Evolutionary conservation across 2,113 vertebrate species (phyloP), one percentile per base, ranked within the genome.

Genomic region (Archocentrus centrarchus): DNA sequence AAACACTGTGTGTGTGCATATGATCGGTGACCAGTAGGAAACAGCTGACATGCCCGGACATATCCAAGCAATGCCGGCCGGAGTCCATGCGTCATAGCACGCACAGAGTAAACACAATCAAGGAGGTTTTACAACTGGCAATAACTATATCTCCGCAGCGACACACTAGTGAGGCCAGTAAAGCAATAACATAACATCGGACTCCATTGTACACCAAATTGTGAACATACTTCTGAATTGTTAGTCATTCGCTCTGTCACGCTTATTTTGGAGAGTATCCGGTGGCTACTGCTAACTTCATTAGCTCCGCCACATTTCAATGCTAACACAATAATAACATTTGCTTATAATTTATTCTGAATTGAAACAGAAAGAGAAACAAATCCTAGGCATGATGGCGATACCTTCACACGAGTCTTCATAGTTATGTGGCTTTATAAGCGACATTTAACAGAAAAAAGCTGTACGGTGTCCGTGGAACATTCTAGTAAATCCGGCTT

Each of bases 21-120:
- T 17, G 55, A 53, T 6, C 10, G 32, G 64, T 58, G 75, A 83
- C 4, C 53, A 75, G 77, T 57, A 76, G 41, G 76, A 22, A 62
- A 62, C 64, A 79, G 83, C 53, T 75, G 82, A 87, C 89, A 88
- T 90, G 93, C 14, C 87, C 53, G 18, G 77, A 24, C 85, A 89
- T 59, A 77, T 90, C 57, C 79, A 22, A 15, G 1, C 59, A 44
- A 3, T 27, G 6, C 73, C 62, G 1, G 59, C 22, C 32, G 17
- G 3, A 20, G 9, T 27, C 17, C 58, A 2, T 17, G 3, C 5
- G 6, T n/a, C 11, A 20, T 1, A 24, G 6, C 37, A 17, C 20
- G 60, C 17, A 63, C 11, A 2, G 2, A 13, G 18, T 75, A 17
- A 27, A 61, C 22, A 59, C 4, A 2, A 18, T 55, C n/a, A 2